Evolutionary conservation across 2,113 vertebrate genomes (phyloP), one percentile per base, ranked within the genome.

Genomic region (Perccottus glenii): DNA sequence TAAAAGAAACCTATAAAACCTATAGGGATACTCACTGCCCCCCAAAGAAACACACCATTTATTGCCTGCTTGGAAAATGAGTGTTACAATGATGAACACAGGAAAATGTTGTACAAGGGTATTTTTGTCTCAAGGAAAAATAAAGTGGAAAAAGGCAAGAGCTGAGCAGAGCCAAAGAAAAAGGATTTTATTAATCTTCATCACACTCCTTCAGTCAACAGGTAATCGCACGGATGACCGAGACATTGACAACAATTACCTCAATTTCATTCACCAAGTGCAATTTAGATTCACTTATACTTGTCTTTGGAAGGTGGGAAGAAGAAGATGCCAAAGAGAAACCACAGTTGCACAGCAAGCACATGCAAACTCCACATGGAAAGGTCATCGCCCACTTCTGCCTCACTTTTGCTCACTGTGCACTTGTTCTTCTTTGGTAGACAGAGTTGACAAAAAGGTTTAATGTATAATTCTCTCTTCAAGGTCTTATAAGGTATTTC

Each of bases 1-100:
- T 89, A 84, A 86, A 83, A 84, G 80, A 83, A 63, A 78, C 61
- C 69, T 66, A 61, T 69, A 70, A 86, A 85, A 76, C 66, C 49
- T 9, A 35, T 10, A 32, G 70, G 73, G 49, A 60, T 35, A 5
- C 42, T 58, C 66, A 4, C 36, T 42, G 38, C 55, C 16, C 58
- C 11, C 45, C n/a, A 47, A 56, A 67, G 64, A 76, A 58, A 16
- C 5, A 19, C 59, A 15, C 11, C 4, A 33, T 60, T 64, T 56
- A 49, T 44, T 16, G 32, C 9, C 5, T 16, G 19, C 56, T 46
- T 16, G 4, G 45, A 40, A 19, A 51, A 44, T 55, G 33, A 14
- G 4, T 46, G 10, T 55, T 35, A 15, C 33, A 42, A 38, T 6
- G 7, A 35, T 14, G 32, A 11, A n/a, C 12, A 56, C 14, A n/a